Conservation (phyloP, 2,113 vertebrate species). For the Sminthopsis crassicaudata region DNA sequence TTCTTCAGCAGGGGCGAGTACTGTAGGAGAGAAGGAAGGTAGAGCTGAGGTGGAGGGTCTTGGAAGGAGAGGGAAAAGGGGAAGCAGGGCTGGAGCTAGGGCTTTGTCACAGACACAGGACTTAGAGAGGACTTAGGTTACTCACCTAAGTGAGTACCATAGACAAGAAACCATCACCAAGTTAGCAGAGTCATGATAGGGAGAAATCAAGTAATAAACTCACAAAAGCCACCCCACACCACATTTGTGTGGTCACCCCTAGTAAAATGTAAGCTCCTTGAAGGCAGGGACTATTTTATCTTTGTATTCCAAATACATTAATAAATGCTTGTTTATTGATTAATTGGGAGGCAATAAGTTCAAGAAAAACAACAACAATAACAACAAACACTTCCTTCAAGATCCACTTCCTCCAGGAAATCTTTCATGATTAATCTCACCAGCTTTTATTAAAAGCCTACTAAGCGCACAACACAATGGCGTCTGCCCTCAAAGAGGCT, state of each 20-base stretch:
- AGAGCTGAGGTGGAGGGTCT: not conserved
- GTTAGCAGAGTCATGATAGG: not conserved
- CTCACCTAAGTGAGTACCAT: not conserved
- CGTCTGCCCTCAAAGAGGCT: not conserved
- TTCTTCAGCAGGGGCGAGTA: conserved; percentile 98
- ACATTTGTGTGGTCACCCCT: no score
- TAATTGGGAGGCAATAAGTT: not conserved
- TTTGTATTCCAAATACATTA: not conserved
- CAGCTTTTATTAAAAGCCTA: not conserved
- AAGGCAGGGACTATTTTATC: not conserved
- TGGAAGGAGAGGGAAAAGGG: not conserved
- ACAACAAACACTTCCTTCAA: not conserved
- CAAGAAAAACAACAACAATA: not conserved
- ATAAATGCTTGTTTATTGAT: not conserved
- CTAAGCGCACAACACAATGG: not conserved
- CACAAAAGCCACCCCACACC: no score
- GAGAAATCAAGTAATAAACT: not conserved
- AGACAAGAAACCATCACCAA: not conserved
- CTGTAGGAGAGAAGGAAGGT: conserved; percentile 75
- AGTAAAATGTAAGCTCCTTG: no score
- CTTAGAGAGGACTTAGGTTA: not conserved
- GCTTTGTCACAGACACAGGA: not conserved
- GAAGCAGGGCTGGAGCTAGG: not conserved
- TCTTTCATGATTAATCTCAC: not conserved
- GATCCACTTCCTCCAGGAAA: not conserved